A percentile compares a stretch with the other conserved stretches of the same genome.
These are phyloP conservation scores for Drosophila subquinaria DNA, from an alignment of 2,888 invertebrate species.

Conservation along the genomic window DNA sequence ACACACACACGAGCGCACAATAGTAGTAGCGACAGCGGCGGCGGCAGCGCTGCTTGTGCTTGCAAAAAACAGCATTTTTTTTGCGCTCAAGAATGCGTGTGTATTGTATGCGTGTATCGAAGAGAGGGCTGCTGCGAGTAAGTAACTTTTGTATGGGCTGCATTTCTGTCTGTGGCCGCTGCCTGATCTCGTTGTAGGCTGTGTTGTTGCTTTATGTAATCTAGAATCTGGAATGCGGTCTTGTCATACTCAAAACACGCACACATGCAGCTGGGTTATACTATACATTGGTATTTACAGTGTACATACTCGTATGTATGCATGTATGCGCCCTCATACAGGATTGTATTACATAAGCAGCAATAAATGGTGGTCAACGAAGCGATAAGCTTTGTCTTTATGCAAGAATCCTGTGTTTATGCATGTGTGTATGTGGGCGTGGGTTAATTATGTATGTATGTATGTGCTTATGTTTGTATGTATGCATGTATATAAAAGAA, in stretches of 20 bases:
- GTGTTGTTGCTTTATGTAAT: slow-evolving; percentile 21
- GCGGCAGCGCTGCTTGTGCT: slow-evolving; percentile 23
- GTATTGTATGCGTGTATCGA: slow-evolving; percentile 8
- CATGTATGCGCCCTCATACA: slow-evolving; percentile 48
- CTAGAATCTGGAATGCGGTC: slow-evolving; percentile 20
- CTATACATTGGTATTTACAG: not conserved
- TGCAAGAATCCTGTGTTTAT: slow-evolving; percentile 30
- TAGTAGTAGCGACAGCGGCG: slow-evolving; percentile 20
- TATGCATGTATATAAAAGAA: not conserved
- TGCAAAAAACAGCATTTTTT: slow-evolving; percentile 46
- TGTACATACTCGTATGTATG: slow-evolving; percentile 18
- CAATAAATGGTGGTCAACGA: slow-evolving; percentile 58
- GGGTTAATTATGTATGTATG: slow-evolving; percentile 20
- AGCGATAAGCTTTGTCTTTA: slow-evolving; percentile 58
- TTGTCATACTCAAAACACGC: not conserved
- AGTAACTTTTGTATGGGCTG: slow-evolving; percentile 50
- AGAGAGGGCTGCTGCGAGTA: slow-evolving; percentile 38
- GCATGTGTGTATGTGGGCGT: slow-evolving; percentile 39
- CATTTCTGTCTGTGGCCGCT: slow-evolving; percentile 44
- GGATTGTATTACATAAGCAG: slow-evolving; percentile 72
- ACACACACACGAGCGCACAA: too few species aligned
- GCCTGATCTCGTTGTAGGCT: slow-evolving; percentile 53
- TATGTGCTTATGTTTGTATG: slow-evolving; percentile 1
- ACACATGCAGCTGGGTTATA: not conserved
- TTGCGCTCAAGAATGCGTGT: slow-evolving; percentile 13